Evolutionary conservation across 2,113 vertebrate species (phyloP), one percentile per base, ranked within the genome.

Genomic region (Epinephelus moara): DNA sequence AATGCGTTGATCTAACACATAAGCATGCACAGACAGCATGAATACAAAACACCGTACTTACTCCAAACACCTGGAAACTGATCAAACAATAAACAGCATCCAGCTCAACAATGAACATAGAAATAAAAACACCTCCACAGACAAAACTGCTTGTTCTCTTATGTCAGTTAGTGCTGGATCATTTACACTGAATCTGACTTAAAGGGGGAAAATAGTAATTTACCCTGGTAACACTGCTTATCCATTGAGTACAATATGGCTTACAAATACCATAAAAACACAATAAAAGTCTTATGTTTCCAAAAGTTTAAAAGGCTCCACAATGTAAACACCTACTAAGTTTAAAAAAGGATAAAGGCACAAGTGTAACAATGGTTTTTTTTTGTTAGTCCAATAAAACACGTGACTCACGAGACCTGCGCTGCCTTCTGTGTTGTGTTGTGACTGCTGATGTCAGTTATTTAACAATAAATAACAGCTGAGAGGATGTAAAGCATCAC

Each of bases 331-430:
- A 82, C 21, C n/a, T 40, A 70, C 25, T 13, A 72, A 33, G 8
- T 80, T 49, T 78, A 57, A 70, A 81, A 62, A 61, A 56, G 47
- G 6, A 81, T 75, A 87, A 89, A 93, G 89, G 91, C 87, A 93
- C 88, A 82, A 47, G 72, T 76, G 71, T 85, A 85, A 92, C 68
- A 75, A 75, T 82, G 4, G 19, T 63, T 37, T 52, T 64, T 45
- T 78, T 69, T 52, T n/a, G 4, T 30, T 30, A 63, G 50, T 42
- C 53, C 37, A 25, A 56, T 3, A 25, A 76, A 84, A 78, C 30
- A 72, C 64, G 73, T 27, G 10, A 70, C 49, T 73, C 37, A 59
- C 49, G 6, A 37, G 33, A 80, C 19, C 45, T 67, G 27, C 21
- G 11, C 49, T 64, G 17, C 71, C 40, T 30, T 72, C 55, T 70